Evolutionary conservation across 1,140 invertebrate species (phyloP).

Genomic region (Micrasema minimum): DNA sequence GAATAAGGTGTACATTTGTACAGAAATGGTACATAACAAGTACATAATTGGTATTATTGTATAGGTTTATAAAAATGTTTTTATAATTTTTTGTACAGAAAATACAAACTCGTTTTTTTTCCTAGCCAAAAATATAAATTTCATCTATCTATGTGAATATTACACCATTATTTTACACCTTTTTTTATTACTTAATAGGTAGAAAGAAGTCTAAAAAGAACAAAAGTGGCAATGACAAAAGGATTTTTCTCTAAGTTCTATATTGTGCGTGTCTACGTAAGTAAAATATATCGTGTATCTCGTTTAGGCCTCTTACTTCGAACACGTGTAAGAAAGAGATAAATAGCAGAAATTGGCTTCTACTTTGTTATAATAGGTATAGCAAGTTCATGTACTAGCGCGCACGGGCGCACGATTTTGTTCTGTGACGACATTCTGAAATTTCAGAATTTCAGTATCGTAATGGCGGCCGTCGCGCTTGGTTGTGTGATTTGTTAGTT

Average conservation of each 20-base stretch:
- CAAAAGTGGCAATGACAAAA: slow-evolving; percentile 23
- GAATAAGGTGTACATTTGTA: too few relatives aligned
- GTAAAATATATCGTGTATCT: not conserved
- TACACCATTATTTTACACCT: too few relatives aligned
- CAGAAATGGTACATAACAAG: too few relatives aligned
- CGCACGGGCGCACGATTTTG: slow-evolving; percentile 52
- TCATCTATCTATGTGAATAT: too few relatives aligned
- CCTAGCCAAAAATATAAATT: too few relatives aligned
- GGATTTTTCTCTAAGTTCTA: not conserved
- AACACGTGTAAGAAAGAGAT: slow-evolving; percentile 13
- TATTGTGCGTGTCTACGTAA: not conserved
- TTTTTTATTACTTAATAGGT: too few relatives aligned
- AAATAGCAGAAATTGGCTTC: not conserved
- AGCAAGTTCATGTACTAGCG: slow-evolving; percentile 56
- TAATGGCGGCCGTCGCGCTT: slow-evolving; percentile 64
- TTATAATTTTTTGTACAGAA: too few relatives aligned
- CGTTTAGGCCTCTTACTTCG: not conserved
- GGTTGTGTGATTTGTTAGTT: slow-evolving; percentile 59
- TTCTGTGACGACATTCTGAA: slow-evolving; percentile 54
- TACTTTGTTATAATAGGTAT: slow-evolving; percentile 48
- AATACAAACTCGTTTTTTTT: too few relatives aligned
- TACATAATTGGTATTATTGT: too few relatives aligned
- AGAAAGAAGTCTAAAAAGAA: too few relatives aligned
- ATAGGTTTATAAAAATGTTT: too few relatives aligned
- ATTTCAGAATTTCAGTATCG: slow-evolving; percentile 61